Base-by-base conservation (phyloP, 2,888 invertebrate genomes). In the Temnothorax rugatulus region DNA sequence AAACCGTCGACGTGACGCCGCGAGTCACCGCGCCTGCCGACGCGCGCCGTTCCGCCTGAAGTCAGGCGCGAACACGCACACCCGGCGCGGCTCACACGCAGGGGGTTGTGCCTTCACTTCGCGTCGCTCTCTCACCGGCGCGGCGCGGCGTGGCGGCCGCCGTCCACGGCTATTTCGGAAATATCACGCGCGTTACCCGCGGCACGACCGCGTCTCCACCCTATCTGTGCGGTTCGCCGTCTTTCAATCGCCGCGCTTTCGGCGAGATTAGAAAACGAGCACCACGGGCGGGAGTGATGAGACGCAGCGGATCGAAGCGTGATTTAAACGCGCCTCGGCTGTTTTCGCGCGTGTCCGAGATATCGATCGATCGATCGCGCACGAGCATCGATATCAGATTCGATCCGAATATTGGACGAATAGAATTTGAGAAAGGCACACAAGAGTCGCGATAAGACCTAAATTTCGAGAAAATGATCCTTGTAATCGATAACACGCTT, bases 191-290 rank as follows among this genome's bases (percentile, higher is more conserved):
- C 25, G 9, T 47, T 15, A 34, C 38, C 75, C 75, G 52, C n/a
- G 11, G n/a, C 54, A n/a, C 47, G 15, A 29, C 52, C 38, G n/a
- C n/a, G 29, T 63, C 68, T 50, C 41, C 66, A 18, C 47, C 66
- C 75, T 79, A 83, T 79, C 85, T 7, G 7, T 34, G 41, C 11
- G 25, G 21, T 13, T 9, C 4, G 52, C 59, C 82, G 25, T 47
- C 29, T 29, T 29, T 15, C 54, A 18, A 64, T 21, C 86, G 25
- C 18, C 54, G 54, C 47, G 54, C 54, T 88, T 82, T 85, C 57
- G n/a, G 8, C 21, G 8, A 87, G 88, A 89, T 89, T 88, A 87
- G 75, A 59, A 76, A 87, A 79, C 47, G 64, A 41, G 54, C 85
- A 81, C 68, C 38, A 66, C 73, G n/a, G 63, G 13, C 21, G 57